Conservation (phyloP, 2,113 vertebrate genomes). For the Willisornis vidua region DNA sequence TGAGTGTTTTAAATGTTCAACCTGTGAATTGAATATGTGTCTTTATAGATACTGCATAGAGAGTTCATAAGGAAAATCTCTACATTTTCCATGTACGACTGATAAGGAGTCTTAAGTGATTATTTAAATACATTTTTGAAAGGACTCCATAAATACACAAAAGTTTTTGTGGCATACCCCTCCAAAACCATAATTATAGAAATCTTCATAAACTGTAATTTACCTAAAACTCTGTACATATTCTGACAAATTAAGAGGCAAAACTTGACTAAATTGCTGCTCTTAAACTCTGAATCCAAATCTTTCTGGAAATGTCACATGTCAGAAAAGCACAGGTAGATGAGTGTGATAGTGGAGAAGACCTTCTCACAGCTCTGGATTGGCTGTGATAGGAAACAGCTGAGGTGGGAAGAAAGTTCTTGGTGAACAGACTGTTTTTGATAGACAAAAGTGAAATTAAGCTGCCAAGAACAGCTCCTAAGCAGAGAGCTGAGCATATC, state of each 20-base stretch:
- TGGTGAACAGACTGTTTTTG: background rate
- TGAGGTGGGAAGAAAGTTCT: background rate
- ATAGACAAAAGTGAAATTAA: background rate
- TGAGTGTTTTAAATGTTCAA: background rate
- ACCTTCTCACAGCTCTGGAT: background rate
- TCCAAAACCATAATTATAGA: background rate
- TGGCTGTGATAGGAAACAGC: background rate
- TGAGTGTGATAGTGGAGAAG: background rate
- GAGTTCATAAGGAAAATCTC: background rate
- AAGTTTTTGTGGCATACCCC: fast-evolving
- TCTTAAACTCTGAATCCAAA: background rate
- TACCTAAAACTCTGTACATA: background rate
- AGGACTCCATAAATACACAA: background rate
- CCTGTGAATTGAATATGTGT: background rate
- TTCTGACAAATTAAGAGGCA: background rate
- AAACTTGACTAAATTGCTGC: background rate
- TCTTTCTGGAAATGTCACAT: background rate
- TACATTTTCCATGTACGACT: background rate
- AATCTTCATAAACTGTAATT: background rate
- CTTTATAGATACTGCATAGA: background rate
- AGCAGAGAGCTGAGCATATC: background rate
- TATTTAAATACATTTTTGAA: background rate
- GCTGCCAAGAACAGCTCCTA: background rate
- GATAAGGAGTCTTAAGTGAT: background rate
- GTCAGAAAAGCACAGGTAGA: background rate